phyloP scores from a whole-genome alignment of 2,888 invertebrate species.

The Pterostichus niger region DNA sequence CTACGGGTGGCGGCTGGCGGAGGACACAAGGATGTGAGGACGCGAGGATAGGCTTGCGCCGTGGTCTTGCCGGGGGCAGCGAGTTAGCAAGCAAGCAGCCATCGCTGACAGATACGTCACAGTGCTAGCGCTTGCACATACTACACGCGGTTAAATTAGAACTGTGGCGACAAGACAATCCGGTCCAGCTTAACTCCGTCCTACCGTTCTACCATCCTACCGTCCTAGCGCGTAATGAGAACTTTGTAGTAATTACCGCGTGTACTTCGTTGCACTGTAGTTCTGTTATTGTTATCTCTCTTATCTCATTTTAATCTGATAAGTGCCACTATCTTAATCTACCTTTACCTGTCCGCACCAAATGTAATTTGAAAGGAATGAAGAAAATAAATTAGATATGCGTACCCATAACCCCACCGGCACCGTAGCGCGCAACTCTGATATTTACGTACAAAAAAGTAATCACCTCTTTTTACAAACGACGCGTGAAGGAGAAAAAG shows the following conservation, averaged over 20 bases:
- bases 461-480: constrained; percentile 60
- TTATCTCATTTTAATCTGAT: neutral
- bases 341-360: neutral
- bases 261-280: neutral
- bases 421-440: constrained; percentile 35
- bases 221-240: constrained; percentile 9
- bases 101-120: constrained; percentile 11
- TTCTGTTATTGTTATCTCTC: neutral
- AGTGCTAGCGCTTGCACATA: neutral
- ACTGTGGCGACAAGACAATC: constrained; percentile 39
- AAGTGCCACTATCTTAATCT: no score
- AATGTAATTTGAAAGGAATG: constrained; percentile 40
- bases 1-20: neutral
- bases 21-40: neutral
- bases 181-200: neutral
- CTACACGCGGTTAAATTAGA: constrained; percentile 15
- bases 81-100: constrained; percentile 17
- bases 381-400: constrained; percentile 60
- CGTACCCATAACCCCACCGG: constrained; percentile 44
- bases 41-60: neutral
- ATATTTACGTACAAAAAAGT: constrained; percentile 60
- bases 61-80: constrained; percentile 1
- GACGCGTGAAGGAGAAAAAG: constrained; percentile 61
- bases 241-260: constrained; percentile 18
- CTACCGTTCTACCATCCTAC: neutral